Evolutionary conservation across 2,888 invertebrate species (phyloP).

Genomic region (Drosophila sordidula): DNA sequence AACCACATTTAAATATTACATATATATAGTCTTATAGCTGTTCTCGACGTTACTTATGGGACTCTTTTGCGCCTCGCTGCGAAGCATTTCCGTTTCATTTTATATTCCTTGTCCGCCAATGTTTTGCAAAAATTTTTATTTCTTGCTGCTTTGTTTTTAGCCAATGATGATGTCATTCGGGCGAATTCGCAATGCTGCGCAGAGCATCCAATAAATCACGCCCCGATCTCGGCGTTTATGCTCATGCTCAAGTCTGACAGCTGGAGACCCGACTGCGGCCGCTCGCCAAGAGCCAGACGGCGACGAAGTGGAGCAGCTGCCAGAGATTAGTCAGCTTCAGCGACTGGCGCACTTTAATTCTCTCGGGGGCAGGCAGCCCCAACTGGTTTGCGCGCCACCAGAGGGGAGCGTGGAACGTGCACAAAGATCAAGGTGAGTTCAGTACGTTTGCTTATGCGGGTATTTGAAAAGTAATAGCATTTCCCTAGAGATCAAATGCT

Average conservation of each 20-base stretch:
- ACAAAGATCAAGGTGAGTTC: constrained; percentile 70
- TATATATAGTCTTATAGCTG: not conserved
- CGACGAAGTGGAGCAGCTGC: constrained; percentile 69
- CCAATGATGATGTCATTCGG: constrained; percentile 73
- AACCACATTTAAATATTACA: constrained; percentile 3
- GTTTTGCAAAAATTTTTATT: constrained; percentile 34
- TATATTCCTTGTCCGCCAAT: constrained; percentile 33
- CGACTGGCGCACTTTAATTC: constrained; percentile 62
- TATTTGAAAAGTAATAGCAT: not conserved
- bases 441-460: not conserved
- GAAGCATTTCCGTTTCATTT: constrained; percentile 29
- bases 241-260: constrained; percentile 54
- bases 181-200: constrained; percentile 16
- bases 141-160: not conserved
- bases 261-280: constrained; percentile 43
- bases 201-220: constrained; percentile 64
- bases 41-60: not conserved
- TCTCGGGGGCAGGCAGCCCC: constrained; percentile 51
- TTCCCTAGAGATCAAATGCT: not conserved
- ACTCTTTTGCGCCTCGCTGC: constrained; percentile 20
- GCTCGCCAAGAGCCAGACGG: constrained; percentile 38
- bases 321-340: constrained; percentile 74
- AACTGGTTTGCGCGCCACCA: constrained; percentile 60
- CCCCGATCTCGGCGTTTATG: constrained; percentile 50
- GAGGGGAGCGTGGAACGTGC: constrained; percentile 11